phyloP scores from a whole-genome alignment of 2,113 vertebrate genomes.

The Benitochromis conjunctus region DNA sequence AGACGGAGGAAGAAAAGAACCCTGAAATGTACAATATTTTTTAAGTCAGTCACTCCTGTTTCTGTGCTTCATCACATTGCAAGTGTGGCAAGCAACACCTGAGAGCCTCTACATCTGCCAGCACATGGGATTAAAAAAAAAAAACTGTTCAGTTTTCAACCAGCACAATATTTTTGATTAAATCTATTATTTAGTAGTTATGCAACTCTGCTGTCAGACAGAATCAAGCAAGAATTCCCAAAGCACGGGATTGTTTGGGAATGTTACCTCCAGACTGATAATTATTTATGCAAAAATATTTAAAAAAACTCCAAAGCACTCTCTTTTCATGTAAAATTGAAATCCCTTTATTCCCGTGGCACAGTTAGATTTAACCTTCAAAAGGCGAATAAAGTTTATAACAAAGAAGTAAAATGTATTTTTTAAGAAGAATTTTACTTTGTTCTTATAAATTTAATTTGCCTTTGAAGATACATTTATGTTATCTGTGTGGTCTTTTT shows the following conservation, averaged over 20 bases:
- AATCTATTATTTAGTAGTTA: slow-evolving; percentile 34
- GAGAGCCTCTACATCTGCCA: not conserved
- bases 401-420: not conserved
- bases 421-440: not conserved
- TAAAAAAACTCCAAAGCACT: not conserved
- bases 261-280: not conserved
- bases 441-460: not conserved
- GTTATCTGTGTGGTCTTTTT: not conserved
- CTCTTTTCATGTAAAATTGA: not conserved
- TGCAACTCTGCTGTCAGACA: slow-evolving; percentile 13
- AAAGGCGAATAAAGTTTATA: not conserved
- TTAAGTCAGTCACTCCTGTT: not conserved
- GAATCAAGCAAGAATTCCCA: not conserved
- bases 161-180: not conserved
- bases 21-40: not conserved
- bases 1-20: not conserved
- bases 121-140: not conserved
- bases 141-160: not conserved
- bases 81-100: not conserved
- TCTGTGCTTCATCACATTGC: not conserved
- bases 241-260: not conserved
- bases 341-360: not conserved
- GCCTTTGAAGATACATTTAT: not conserved
- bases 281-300: not conserved
- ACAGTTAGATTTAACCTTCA: not conserved